Evolutionary conservation across 2,888 invertebrate genomes (phyloP).

Genomic region (Cheiracanthium punctorium): DNA sequence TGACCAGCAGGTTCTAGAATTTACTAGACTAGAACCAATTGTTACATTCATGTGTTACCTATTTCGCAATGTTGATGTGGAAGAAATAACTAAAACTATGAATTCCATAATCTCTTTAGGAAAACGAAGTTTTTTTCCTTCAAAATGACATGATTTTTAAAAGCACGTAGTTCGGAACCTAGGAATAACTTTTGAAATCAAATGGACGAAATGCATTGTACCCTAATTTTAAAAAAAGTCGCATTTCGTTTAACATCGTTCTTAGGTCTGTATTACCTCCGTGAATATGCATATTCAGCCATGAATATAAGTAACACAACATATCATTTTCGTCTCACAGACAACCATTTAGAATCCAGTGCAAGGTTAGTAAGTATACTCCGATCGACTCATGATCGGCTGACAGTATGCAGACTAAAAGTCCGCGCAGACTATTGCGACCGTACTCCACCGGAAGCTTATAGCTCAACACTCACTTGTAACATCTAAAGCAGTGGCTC

Average conservation of each 20-base stretch:
- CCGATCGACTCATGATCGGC: no score
- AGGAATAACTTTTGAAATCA: background rate
- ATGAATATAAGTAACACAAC: background rate
- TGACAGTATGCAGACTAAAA: no score
- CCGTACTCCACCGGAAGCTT: no score
- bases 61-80: no score
- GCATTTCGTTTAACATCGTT: slow-evolving; percentile 11
- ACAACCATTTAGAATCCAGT: slow-evolving; percentile 6
- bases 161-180: slow-evolving; percentile 9
- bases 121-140: background rate
- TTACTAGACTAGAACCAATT: no score
- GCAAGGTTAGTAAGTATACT: background rate
- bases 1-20: background rate
- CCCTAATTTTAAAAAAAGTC: background rate
- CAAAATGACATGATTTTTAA: slow-evolving; percentile 18
- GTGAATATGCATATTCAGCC: no score
- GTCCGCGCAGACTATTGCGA: no score
- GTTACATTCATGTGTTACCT: slow-evolving; percentile 7
- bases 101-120: background rate
- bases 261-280: no score
- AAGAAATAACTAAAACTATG: slow-evolving; percentile 9
- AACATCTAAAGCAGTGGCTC: no score
- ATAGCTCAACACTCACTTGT: no score
- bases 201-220: background rate
- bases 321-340: background rate